Base-by-base conservation (phyloP, 2,797 vertebrate species). In the Microctenopoma lineatum region DNA sequence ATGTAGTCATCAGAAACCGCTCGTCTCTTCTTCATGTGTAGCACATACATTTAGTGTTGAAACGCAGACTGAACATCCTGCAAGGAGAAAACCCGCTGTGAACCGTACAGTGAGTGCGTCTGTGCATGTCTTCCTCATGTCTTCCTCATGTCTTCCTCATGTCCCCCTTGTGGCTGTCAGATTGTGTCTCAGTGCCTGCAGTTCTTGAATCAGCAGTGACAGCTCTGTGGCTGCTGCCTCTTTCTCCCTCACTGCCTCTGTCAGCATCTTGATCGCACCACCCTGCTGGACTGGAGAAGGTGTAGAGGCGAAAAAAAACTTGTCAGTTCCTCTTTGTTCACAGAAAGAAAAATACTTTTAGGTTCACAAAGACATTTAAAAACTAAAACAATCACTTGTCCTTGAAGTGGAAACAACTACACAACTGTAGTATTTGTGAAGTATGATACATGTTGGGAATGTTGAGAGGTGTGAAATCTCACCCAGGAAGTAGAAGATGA, bases 251-350 rank as follows among this genome's bases (percentile, higher is more conserved):
- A 92, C 66, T 63, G 84, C 66, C 78, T 94, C 92, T 3, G 90
- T 92, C 70, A 98, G 85, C 1, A 75, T 86, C 29, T 66, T 88
- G 59, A 98, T 90, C 0, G 94, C 93, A 18, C 93, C 92, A 16
- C 93, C 95, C 91, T 98, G 97, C 81, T 96, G 93, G 76, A 96
- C 97, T 98, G 89, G 0, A 21, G 57, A 63, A 62, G 62, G 16
- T 70, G 52, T 21, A 80, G 9, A 65, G 4, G 42, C 15, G 39
- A 16, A 45, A 7, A 0, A 2, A 29, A 12, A 34, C 11, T 29
- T 25, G 34, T 38, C 47, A 29, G 32, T 29, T 13, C 10, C 4
- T 45, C 7, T 18, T 13, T 2, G 15, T 36, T 32, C 14, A 9
- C 16, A 38, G 45, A 14, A 7, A 34, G 3, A 12, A 29, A 41